A percentile compares a stretch with the other conserved stretches of the same genome.
These are phyloP conservation scores for Porites lobata DNA, from an alignment of 92 coral and sea anemone species.

Conservation along the genomic window DNA sequence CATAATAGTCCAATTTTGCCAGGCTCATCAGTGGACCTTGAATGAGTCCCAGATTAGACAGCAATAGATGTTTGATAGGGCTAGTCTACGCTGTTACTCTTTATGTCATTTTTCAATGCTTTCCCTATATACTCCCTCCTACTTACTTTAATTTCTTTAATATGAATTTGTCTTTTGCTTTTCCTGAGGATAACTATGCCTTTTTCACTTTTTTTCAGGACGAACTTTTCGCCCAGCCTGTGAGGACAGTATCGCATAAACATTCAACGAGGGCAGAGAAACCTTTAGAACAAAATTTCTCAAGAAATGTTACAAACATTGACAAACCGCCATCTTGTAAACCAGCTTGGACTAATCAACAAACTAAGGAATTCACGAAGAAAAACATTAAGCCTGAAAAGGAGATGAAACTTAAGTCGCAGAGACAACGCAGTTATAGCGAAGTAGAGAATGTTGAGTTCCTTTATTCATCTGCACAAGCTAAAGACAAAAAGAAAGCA, in stretches of 20 bases:
- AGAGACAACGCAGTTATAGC: constrained; percentile 79
- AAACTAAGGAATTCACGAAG: constrained; percentile 13
- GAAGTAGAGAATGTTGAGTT: constrained; percentile 75
- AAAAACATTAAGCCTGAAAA: constrained; percentile 18
- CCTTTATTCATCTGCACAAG: constrained; percentile 44
- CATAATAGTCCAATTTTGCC: too few relatives aligned
- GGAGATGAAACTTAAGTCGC: constrained; percentile 39
- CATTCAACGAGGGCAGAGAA: constrained; percentile 39
- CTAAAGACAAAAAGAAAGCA: constrained; percentile 2
- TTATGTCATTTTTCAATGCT: too few relatives aligned
- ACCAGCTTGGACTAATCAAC: constrained; percentile 61
- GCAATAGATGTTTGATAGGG: too few relatives aligned
- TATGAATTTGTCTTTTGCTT: too few relatives aligned
- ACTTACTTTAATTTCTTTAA: too few relatives aligned
- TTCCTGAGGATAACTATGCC: background rate
- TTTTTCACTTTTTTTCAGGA: constrained; percentile 61
- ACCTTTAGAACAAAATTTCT: constrained; percentile 26
- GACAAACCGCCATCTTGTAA: constrained; percentile 45
- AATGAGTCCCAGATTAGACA: too few relatives aligned
- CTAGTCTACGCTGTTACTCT: too few relatives aligned
- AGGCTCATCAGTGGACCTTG: too few relatives aligned
- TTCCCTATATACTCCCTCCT: too few relatives aligned
- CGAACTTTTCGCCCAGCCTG: constrained; percentile 78
- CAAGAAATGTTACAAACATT: constrained; percentile 30
- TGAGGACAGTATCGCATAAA: constrained; percentile 26